Evolutionary conservation across 1,140 invertebrate genomes (phyloP).

Genomic region (Zaprionus ornatus): DNA sequence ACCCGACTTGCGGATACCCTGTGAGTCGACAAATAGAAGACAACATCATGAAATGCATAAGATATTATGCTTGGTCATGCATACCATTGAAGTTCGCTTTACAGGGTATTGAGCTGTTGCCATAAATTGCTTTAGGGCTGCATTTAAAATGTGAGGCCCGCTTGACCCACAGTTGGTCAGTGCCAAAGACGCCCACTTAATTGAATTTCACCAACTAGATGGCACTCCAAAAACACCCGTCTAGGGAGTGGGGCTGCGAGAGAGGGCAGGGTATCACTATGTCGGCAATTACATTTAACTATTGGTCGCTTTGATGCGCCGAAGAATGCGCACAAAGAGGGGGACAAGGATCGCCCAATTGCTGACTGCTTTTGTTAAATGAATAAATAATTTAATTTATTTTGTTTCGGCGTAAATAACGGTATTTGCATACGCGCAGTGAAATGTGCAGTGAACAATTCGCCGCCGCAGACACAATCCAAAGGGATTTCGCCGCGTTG

Average conservation of each 20-base stretch:
- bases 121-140: not conserved
- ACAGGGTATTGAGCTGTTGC: slow-evolving; percentile 9
- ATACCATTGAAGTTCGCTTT: not conserved
- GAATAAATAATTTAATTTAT: slow-evolving; percentile 61
- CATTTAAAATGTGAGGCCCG: slow-evolving; percentile 10
- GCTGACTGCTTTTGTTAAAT: slow-evolving; percentile 50
- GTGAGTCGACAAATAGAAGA: not conserved
- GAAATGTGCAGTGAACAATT: slow-evolving; percentile 13
- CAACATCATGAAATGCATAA: not conserved
- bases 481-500: slow-evolving; percentile 40
- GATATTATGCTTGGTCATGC: too few species aligned
- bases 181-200: slow-evolving; percentile 50
- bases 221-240: not conserved
- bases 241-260: not conserved
- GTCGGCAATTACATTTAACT: slow-evolving; percentile 22
- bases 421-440: slow-evolving; percentile 22
- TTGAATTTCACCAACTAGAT: slow-evolving; percentile 54
- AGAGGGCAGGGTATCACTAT: not conserved
- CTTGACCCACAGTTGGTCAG: not conserved
- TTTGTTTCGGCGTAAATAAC: slow-evolving; percentile 57
- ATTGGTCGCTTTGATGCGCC: slow-evolving; percentile 17
- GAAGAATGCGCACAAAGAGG: not conserved
- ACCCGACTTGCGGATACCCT: slow-evolving; percentile 1
- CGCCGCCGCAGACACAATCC: not conserved
- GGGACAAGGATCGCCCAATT: not conserved